A percentile compares a stretch with the other conserved stretches of the same genome.
Evolutionary conservation across 64 coral and sea anemone genomes (phyloP).

Genomic region (Montipora capricornis): DNA sequence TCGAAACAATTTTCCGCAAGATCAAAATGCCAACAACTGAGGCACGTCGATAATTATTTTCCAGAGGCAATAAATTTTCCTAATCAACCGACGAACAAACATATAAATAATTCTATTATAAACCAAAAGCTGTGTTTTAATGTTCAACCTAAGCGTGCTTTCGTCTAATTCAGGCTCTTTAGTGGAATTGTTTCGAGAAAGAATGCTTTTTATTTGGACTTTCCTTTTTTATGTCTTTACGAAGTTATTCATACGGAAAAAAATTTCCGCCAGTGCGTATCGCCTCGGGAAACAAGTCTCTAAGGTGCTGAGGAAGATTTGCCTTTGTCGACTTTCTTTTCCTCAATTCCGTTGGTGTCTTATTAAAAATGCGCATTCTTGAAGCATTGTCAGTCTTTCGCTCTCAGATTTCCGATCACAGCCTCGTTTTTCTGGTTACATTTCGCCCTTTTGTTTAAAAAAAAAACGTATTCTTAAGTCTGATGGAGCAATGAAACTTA

Average conservation of each 20-base stretch:
- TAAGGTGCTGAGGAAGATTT: neutral
- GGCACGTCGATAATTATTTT: constrained; percentile 38
- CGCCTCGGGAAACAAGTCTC: neutral
- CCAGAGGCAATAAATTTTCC: constrained; percentile 45
- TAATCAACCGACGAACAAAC: constrained; percentile 29
- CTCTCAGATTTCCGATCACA: constrained; percentile 34
- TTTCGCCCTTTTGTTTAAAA: constrained; percentile 31
- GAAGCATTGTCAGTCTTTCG: constrained; percentile 28
- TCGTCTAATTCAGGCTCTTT: neutral
- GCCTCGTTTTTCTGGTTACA: constrained; percentile 29
- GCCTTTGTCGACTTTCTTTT: neutral
- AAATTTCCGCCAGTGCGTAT: neutral
- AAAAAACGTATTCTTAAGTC: constrained; percentile 28
- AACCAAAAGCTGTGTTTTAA: constrained; percentile 23
- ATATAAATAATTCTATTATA: constrained; percentile 46
- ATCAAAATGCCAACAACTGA: constrained; percentile 25
- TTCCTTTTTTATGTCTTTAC: neutral
- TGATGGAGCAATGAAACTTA: neutral
- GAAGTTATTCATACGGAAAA: constrained; percentile 15
- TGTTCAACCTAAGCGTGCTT: neutral
- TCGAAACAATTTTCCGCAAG: constrained; percentile 2
- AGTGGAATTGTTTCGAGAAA: constrained; percentile 29
- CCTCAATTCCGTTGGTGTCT: neutral
- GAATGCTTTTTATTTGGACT: neutral
- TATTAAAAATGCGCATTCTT: constrained; percentile 30